These are phyloP conservation scores for Pedionomus torquatus DNA, from an alignment of 2,113 vertebrate genomes.

Conservation along the genomic window DNA sequence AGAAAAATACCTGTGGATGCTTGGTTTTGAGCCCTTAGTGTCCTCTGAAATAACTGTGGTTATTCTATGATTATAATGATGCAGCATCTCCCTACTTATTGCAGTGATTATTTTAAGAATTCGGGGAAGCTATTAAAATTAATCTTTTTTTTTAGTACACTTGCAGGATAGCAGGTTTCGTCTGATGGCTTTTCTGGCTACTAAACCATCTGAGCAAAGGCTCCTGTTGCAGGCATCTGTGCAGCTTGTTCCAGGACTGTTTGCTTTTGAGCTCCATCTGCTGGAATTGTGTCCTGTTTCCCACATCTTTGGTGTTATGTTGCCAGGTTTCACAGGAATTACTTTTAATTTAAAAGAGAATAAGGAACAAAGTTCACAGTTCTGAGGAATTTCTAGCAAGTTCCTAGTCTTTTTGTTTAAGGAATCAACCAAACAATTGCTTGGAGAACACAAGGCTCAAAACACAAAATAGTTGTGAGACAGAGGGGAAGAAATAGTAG, in stretches of 20 bases:
- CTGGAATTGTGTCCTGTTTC: neutral
- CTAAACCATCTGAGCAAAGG: neutral
- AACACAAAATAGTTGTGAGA: neutral
- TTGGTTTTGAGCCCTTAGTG: neutral
- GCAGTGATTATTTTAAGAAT: neutral
- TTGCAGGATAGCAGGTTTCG: neutral
- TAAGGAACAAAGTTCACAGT: neutral
- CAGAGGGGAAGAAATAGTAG: neutral
- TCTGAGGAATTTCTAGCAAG: neutral
- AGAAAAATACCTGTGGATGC: neutral
- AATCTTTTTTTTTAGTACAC: neutral
- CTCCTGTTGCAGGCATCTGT: neutral
- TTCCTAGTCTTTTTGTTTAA: neutral
- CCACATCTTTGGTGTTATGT: neutral
- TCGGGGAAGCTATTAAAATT: neutral
- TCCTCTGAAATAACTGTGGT: neutral
- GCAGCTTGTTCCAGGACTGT: neutral
- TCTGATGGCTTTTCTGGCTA: neutral
- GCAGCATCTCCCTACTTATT: neutral
- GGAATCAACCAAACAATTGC: neutral
- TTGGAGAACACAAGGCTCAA: neutral
- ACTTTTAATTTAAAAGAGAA: neutral
- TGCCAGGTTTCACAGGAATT: neutral
- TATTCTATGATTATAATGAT: neutral
- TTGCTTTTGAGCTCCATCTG: constrained; percentile 73